Base-by-base conservation (phyloP, 2,113 vertebrate species). In the Platichthys stellatus region DNA sequence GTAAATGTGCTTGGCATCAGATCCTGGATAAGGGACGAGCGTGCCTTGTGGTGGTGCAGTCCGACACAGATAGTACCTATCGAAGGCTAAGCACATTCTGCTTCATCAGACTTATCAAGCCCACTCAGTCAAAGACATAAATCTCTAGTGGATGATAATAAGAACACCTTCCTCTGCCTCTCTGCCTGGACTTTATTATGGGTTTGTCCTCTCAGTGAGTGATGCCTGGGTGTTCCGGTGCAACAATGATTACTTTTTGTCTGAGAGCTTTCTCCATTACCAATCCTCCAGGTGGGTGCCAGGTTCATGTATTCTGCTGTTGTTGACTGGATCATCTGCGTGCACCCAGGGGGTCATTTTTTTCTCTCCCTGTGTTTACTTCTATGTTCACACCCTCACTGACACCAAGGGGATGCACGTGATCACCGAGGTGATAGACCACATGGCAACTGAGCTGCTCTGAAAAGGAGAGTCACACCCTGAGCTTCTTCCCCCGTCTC, bases 61-160 rank as follows among this genome's bases (percentile, higher is more conserved):
- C 76, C 77, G 28, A 83, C 35, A 70, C 83, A 71, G 70, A 85
- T 73, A 63, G 82, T 58, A 54, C 77, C 74, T 56, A 85, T 62
- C 77, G 87, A 93, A 92, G 92, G 91, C 90, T 91, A 74, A 91
- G 90, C 70, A 91, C 84, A 90, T 92, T 92, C 82, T 20, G 72
- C 90, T 85, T 92, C 88, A 92, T 92, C 89, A 90, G 88, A 90
- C 88, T 78, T 85, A 91, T 92, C 65, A 69, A 92, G 81, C 86
- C 67, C 89, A 83, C 82, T 80, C 86, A 45, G 85, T 89, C 82
- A 88, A 85, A 90, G 80, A 92, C 82, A 88, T 91, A 80, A 88
- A 91, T 92, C 84, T 90, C 80, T 53, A 69, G 84, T 60, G 81
- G 86, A 87, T 81, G 87, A 88, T 91, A 83, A 88, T 88, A 82